Base-by-base conservation (phyloP, 2,888 invertebrate species). In the Coenonympha glycerion region DNA sequence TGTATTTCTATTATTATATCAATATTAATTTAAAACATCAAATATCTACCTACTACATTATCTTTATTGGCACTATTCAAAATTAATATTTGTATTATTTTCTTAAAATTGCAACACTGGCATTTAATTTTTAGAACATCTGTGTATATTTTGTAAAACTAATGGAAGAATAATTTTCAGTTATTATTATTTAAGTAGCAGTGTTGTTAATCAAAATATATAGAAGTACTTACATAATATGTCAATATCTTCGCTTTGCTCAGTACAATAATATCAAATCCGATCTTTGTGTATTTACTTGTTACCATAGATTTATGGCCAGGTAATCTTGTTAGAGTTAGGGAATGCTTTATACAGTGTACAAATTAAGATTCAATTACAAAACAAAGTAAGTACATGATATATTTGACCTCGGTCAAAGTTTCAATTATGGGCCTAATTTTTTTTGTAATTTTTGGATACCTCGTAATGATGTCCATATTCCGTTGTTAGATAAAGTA, bases 251-350 rank as follows among this genome's bases (percentile, higher is more conserved):
- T 75, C 65, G 71, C 76, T 80, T 79, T 76, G 79, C 78, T 80
- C 81, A 80, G 71, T 75, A 73, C 71, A 71, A 71, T 68, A 61
- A 45, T n/a, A n/a, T n/a, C n/a, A 52, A 52, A 55, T 66, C 71
- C 61, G 65, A 67, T 66, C 66, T 73, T 73, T 64, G 69, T 68
- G 64, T 74, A 68, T 79, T 73, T 69, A 73, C 79, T 77, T 75
- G 86, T 87, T 86, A 86, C 86, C 86, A 85, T 85, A 85, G 85
- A 74, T 67, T 69, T 80, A 85, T 73, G 84, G 85, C 81, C 79
- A 83, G 79, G 77, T 85, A 80, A 77, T 79, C 62, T 79, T 81
- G 73, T 66, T 82, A 82, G 74, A 70, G 65, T 76, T 79, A 78
- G 77, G 66, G 73, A 74, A 64, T 71, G 77, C 81, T 81, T n/a